These are phyloP conservation scores for Parasteatoda tepidariorum DNA, from an alignment of 1,140 invertebrate genomes.

Conservation along the genomic window DNA sequence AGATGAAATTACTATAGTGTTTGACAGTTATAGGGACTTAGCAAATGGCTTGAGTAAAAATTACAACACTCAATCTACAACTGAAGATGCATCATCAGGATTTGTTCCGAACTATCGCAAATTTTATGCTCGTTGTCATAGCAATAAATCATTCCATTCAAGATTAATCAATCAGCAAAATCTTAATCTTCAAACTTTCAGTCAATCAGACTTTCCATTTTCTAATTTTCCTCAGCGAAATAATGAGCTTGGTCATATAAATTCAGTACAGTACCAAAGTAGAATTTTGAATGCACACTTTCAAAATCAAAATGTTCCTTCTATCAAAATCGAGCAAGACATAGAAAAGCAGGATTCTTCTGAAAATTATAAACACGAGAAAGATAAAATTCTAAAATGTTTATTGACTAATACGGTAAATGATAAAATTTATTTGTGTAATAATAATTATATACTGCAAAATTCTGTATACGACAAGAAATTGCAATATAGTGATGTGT, in stretches of 20 bases:
- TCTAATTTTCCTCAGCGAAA: not conserved
- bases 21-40: not conserved
- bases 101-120: conserved; percentile 23
- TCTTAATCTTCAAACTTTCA: not conserved
- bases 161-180: not conserved
- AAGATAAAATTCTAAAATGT: no score
- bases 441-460: not conserved
- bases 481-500: not conserved
- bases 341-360: no score
- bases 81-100: not conserved
- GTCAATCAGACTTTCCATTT: not conserved
- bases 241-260: not conserved
- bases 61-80: not conserved
- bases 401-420: no score
- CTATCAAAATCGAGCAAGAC: no score
- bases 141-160: not conserved
- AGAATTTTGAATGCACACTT: not conserved
- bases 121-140: not conserved
- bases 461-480: not conserved
- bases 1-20: not conserved
- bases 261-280: not conserved
- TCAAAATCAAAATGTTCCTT: conserved; percentile 1
- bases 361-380: no score
- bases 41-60: not conserved
- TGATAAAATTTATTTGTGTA: not conserved